A percentile compares a stretch with the other conserved stretches of the same genome.
phyloP scores from a whole-genome alignment of 2,888 invertebrate genomes.

The Rhodophaea formosa region DNA sequence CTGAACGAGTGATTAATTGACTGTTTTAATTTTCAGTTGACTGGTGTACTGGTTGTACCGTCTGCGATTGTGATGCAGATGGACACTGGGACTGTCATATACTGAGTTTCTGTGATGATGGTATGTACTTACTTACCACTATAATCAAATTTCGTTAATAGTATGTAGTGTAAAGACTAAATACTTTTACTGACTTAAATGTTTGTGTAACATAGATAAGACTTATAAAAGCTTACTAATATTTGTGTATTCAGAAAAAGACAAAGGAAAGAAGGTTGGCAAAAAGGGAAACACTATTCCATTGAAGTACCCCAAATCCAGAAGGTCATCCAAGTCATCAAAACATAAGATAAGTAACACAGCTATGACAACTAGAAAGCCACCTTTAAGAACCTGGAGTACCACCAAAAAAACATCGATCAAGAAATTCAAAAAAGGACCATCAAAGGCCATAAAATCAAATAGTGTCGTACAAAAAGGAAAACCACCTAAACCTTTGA shows the following conservation, averaged over 20 bases:
- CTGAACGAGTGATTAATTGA: too few species aligned
- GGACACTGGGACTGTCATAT: slow-evolving; percentile 66
- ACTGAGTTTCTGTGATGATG: slow-evolving; percentile 61
- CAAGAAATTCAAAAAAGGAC: slow-evolving; percentile 20
- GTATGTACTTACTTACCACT: slow-evolving; percentile 40
- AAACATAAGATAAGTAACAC: not conserved
- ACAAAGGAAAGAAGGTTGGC: not conserved
- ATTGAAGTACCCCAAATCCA: not conserved
- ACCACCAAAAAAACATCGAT: not conserved
- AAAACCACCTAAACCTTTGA: slow-evolving; percentile 21
- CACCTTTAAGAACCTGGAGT: not conserved
- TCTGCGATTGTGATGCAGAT: slow-evolving; percentile 62
- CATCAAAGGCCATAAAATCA: slow-evolving; percentile 15
- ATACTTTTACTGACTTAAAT: not conserved
- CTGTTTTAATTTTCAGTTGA: slow-evolving; percentile 54
- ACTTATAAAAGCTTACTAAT: not conserved
- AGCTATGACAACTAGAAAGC: not conserved
- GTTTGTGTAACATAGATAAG: not conserved
- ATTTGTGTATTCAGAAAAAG: not conserved
- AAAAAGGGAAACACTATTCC: not conserved
- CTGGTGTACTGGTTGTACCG: slow-evolving; percentile 68
- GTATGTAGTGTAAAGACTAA: too few species aligned
- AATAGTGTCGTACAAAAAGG: slow-evolving; percentile 23
- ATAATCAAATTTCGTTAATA: too few species aligned
- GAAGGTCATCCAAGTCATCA: not conserved